Conservation (phyloP, 2,797 vertebrate genomes). For the Merluccius polli region DNA sequence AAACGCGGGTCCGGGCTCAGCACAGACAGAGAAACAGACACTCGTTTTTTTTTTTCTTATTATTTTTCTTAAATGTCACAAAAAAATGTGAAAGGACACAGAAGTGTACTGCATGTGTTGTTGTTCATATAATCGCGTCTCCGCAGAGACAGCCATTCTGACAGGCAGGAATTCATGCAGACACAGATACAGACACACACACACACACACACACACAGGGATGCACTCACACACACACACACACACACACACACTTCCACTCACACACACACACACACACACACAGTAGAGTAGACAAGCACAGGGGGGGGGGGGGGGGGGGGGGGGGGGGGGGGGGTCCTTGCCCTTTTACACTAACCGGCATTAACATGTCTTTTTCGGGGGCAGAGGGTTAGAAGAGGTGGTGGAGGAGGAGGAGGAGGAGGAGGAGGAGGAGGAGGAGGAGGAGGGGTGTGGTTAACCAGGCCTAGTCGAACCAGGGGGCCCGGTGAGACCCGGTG, state of each 20-base stretch:
- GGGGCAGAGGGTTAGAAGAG: no score
- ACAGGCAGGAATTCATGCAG: not conserved
- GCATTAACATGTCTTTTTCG: conserved; percentile 3
- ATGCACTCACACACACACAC: no score
- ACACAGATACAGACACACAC: not conserved
- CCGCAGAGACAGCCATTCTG: not conserved
- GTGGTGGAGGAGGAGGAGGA: no score
- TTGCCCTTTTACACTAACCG: conserved; percentile 25
- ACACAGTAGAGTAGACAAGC: conserved; percentile 21
- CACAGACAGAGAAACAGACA: conserved; percentile 11
- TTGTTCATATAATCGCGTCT: conserved; percentile 3
- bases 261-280: not conserved
- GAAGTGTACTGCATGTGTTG: no score
- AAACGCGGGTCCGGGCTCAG: conserved; percentile 12
- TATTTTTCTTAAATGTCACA: no score
- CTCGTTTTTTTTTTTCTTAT: no score
- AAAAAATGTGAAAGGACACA: no score
- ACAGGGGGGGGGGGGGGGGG: no score
- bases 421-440: no score
- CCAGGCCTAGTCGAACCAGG: not conserved
- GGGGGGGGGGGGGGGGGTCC: no score
- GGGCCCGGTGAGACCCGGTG: conserved; percentile 2
- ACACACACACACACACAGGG: conserved; percentile 14
- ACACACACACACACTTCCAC: not conserved
- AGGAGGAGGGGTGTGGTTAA: not conserved